A percentile compares a stretch with the other conserved stretches of the same genome.
phyloP scores from a whole-genome alignment of 2,113 vertebrate species.

The Zapus hudsonius region DNA sequence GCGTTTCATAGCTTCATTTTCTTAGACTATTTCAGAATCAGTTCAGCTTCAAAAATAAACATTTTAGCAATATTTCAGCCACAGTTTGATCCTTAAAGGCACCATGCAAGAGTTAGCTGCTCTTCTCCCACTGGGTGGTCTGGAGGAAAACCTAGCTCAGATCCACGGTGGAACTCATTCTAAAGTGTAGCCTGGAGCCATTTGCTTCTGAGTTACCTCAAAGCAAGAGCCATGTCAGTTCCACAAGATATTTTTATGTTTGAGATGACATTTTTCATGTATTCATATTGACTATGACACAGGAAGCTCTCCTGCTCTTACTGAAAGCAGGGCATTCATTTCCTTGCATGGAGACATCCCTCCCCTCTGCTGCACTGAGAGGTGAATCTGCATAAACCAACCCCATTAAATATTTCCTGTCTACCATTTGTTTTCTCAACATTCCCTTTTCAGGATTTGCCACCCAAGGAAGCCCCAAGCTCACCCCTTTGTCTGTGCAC shows the following conservation, averaged over 20 bases:
- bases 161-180: neutral
- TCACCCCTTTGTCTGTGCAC: neutral
- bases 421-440: rapidly evolving
- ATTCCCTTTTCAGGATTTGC: rapidly evolving
- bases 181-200: neutral
- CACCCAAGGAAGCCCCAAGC: neutral
- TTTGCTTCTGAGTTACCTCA: neutral
- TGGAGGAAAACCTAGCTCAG: neutral
- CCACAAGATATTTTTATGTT: neutral
- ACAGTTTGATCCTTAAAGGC: constrained; percentile 31
- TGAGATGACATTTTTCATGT: constrained; percentile 7
- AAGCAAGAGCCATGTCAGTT: neutral
- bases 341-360: neutral
- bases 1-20: constrained; percentile 26
- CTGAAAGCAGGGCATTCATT: neutral
- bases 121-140: neutral
- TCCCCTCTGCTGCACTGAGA: neutral
- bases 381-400: neutral
- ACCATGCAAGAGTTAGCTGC: neutral
- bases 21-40: constrained; percentile 3
- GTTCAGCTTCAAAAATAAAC: constrained; percentile 37
- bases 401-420: neutral
- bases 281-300: neutral
- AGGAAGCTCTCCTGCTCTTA: neutral
- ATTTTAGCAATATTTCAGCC: constrained; percentile 42